Evolutionary conservation across 2,113 vertebrate species (phyloP), one percentile per base, ranked within the genome.

Genomic region (Spea bombifrons): DNA sequence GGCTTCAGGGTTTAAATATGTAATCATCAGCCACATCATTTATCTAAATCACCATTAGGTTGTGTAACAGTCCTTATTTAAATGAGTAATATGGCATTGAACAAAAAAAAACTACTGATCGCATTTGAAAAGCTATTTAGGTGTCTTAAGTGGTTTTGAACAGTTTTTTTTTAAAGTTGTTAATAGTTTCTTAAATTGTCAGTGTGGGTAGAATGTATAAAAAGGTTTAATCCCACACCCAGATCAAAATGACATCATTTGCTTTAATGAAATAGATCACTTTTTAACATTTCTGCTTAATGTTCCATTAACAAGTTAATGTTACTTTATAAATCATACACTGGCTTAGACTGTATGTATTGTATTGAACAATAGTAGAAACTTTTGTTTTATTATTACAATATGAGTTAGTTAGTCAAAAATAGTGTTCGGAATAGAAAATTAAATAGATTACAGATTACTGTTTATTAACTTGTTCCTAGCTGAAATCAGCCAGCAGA

Each of bases 51-150:
- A 15, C 65, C 46, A 65, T 65, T 80, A 46, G 49, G 43, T 78
- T 52, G 12, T 47, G 49, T 55, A 75, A 75, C 48, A 66, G 44
- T 66, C 47, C 43, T 52, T 16, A 44, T 75, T 55, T 66, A 75
- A 66, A 66, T 66, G 64, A 66, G 63, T 66, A 71, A 59, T 52
- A 64, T 64, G 47, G 72, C 15, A 64, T 17, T 71, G 55, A 78
- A 78, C 63, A 30, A 43, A 13, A 71, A 71, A 57, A 69, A 71
- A 63, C 49, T 71, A 10, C 12, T 64, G 55, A 13, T 63, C 43
- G 68, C 59, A 64, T 12, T 66, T 72, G 48, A 71, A 53, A 71
- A 71, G 69, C 49, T 53, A 12, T 71, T n/a, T 71, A 15, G 50
- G 61, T 65, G 47, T 75, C 59, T 75, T 66, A 66, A 67, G 74